phyloP scores from a whole-genome alignment of 2,113 vertebrate species.

The Leptocoma aspasia region DNA sequence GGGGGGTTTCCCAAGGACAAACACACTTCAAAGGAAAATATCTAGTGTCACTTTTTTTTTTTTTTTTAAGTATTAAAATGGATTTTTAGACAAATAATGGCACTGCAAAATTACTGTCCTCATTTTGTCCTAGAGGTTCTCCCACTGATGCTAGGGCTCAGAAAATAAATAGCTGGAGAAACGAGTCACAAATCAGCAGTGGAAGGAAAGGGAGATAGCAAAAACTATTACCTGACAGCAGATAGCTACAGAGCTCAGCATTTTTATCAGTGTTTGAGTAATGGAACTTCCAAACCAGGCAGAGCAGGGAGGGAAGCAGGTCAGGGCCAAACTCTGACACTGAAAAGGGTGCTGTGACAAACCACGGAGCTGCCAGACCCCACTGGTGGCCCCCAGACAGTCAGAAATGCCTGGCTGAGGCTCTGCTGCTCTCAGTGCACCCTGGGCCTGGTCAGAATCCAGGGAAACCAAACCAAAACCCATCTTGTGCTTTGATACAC shows the following conservation, averaged over 20 bases:
- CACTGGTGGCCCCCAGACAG: not conserved
- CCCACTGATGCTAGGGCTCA: not conserved
- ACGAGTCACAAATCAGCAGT: not conserved
- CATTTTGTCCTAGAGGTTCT: not conserved
- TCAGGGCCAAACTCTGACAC: not conserved
- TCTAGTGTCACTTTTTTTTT: not conserved
- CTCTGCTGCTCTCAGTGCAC: not conserved
- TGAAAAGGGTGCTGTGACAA: not conserved
- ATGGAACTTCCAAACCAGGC: not conserved
- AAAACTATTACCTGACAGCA: constrained; percentile 18
- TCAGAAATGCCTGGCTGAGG: not conserved
- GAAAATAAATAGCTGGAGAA: not conserved
- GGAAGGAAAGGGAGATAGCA: not conserved
- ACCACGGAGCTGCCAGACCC: not conserved
- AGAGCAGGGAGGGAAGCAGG: not conserved
- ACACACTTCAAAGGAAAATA: not conserved
- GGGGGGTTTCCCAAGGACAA: not conserved
- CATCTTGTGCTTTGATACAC: fast-evolving
- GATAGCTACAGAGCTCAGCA: not conserved
- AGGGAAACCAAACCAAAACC: not conserved
- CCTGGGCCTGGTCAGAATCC: not conserved
- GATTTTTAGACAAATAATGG: not conserved
- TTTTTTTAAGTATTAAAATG: not conserved
- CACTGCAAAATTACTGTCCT: not conserved
- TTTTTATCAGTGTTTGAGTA: constrained; percentile 15